A percentile compares a stretch with the other conserved stretches of the same genome.
Evolutionary conservation across 2,888 invertebrate genomes (phyloP).

Genomic region (Hermodice carunculata): DNA sequence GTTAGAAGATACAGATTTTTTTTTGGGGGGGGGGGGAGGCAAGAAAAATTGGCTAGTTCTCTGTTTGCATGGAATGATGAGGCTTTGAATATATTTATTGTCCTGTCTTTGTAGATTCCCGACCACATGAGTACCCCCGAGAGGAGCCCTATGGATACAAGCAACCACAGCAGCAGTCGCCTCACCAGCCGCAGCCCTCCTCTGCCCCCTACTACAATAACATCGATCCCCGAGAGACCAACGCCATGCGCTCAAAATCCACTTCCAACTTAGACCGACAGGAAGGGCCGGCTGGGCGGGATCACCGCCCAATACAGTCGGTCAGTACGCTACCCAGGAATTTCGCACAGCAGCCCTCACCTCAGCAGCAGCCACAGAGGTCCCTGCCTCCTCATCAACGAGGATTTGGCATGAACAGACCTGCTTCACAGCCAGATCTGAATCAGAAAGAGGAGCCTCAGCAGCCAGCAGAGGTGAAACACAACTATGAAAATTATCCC

Average conservation of each 20-base stretch:
- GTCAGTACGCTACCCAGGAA: slow-evolving; percentile 14
- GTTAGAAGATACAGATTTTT: no score
- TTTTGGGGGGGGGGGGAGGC: no score
- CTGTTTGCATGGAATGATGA: no score
- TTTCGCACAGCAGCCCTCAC: background rate
- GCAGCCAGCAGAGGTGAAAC: slow-evolving; percentile 9
- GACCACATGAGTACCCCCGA: slow-evolving; percentile 15
- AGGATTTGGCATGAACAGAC: background rate
- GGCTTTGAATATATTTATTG: no score
- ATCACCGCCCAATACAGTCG: slow-evolving; percentile 12
- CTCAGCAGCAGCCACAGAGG: background rate
- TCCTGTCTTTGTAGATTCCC: background rate
- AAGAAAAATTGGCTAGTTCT: no score
- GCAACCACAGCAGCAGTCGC: slow-evolving; percentile 20
- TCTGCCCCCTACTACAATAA: slow-evolving; percentile 17
- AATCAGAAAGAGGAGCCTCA: background rate
- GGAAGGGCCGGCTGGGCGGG: background rate
- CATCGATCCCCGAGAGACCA: background rate
- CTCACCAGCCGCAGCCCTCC: background rate
- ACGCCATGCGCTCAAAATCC: slow-evolving; percentile 63
- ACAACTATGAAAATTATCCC: slow-evolving; percentile 62
- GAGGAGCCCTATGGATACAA: background rate
- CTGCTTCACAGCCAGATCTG: slow-evolving; percentile 25
- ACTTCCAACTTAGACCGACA: slow-evolving; percentile 39
- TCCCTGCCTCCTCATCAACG: slow-evolving; percentile 24